phyloP scores from a whole-genome alignment of 2,888 invertebrate genomes.

The Isotomurus palustris region DNA sequence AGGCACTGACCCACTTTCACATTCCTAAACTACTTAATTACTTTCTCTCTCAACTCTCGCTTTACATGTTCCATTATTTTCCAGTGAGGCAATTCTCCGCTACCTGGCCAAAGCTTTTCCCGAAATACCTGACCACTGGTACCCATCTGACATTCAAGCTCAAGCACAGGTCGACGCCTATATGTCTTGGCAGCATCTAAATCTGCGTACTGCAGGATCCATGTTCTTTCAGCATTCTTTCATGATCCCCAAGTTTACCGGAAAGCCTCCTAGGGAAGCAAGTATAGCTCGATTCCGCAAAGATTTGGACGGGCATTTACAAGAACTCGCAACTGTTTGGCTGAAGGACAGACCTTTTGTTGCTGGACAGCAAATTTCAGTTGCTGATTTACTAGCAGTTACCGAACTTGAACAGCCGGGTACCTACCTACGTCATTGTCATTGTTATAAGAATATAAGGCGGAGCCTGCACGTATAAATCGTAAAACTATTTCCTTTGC shows the following conservation, averaged over 20 bases:
- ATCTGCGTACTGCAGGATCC: constrained; percentile 58
- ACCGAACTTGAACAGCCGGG: constrained; percentile 36
- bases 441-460: too few relatives aligned
- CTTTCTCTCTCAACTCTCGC: not conserved
- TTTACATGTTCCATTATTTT: constrained; percentile 36
- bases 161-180: constrained; percentile 67
- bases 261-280: constrained; percentile 44
- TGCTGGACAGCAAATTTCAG: constrained; percentile 24
- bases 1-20: constrained; percentile 9
- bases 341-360: constrained; percentile 32
- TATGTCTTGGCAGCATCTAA: constrained; percentile 71
- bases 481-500: not conserved
- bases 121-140: constrained; percentile 59
- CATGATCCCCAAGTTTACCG: constrained; percentile 54
- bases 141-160: constrained; percentile 59
- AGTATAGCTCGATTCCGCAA: constrained; percentile 16
- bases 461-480: too few relatives aligned
- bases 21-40: not conserved
- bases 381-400: constrained; percentile 35
- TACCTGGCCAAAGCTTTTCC: constrained; percentile 60
- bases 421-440: too few relatives aligned
- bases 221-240: constrained; percentile 61
- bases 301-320: constrained; percentile 12
- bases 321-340: constrained; percentile 32
- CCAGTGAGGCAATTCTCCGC: constrained; percentile 66